phyloP scores from a whole-genome alignment of 2,113 vertebrate species.

The Ceyx melanurus region DNA sequence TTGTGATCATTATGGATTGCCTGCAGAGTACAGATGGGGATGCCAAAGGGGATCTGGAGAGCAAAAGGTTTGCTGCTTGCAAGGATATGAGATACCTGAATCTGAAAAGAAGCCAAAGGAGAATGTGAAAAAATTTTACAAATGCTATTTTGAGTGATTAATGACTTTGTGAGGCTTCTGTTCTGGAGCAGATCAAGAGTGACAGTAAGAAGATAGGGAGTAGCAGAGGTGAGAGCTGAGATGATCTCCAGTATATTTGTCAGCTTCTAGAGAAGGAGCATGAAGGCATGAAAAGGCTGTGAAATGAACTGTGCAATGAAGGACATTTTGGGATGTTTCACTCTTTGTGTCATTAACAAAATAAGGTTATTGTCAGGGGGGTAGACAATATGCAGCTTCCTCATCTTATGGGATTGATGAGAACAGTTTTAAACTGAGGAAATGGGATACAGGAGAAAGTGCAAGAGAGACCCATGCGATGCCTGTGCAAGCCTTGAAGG shows the following conservation, averaged over 20 bases:
- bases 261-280: background rate
- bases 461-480: background rate
- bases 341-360: conserved; percentile 4
- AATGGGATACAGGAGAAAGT: background rate
- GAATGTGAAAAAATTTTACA: background rate
- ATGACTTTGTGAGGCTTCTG: background rate
- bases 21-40: background rate
- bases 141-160: background rate
- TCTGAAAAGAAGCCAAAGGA: background rate
- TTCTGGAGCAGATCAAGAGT: background rate
- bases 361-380: background rate
- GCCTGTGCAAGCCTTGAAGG: background rate
- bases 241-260: background rate
- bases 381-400: background rate
- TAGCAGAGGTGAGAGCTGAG: background rate
- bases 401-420: conserved; percentile 19
- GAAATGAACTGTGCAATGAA: background rate
- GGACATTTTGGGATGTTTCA: background rate
- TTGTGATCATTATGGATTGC: background rate
- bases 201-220: background rate
- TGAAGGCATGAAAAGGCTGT: background rate
- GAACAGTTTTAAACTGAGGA: background rate
- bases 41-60: background rate
- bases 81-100: background rate
- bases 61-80: background rate